These are phyloP conservation scores for Acanthosepion pharaonis DNA, from an alignment of 2,888 invertebrate genomes.

Conservation along the genomic window DNA sequence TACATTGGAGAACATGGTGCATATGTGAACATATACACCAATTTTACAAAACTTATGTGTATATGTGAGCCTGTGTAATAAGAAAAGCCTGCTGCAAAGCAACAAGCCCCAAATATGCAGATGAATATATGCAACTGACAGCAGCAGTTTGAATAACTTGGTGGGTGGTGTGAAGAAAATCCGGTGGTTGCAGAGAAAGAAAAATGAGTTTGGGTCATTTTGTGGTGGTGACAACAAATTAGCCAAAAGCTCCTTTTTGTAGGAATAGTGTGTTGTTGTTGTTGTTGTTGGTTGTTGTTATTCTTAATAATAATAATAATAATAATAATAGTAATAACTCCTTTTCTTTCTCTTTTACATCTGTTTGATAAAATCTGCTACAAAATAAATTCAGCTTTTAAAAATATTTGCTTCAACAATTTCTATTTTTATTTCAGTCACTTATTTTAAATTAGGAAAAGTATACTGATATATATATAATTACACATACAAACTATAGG, in stretches of 20 bases:
- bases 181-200: conserved; percentile 12
- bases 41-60: not conserved
- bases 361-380: not conserved
- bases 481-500: no score
- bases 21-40: not conserved
- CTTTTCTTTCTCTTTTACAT: not conserved
- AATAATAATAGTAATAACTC: not conserved
- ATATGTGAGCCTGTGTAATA: not conserved
- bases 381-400: not conserved
- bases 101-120: not conserved
- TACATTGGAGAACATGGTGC: not conserved
- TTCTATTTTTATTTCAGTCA: not conserved
- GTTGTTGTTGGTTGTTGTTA: not conserved
- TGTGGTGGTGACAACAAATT: not conserved
- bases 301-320: not conserved
- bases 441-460: no score
- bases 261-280: not conserved
- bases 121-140: not conserved
- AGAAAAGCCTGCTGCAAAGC: not conserved
- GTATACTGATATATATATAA: no score
- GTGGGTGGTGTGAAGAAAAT: conserved; percentile 23
- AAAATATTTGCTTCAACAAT: not conserved
- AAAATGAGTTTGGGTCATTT: not conserved
- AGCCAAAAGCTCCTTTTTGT: not conserved
- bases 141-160: not conserved